Evolutionary conservation across 2,113 vertebrate species (phyloP).

Genomic region (Cisticola juncidis): DNA sequence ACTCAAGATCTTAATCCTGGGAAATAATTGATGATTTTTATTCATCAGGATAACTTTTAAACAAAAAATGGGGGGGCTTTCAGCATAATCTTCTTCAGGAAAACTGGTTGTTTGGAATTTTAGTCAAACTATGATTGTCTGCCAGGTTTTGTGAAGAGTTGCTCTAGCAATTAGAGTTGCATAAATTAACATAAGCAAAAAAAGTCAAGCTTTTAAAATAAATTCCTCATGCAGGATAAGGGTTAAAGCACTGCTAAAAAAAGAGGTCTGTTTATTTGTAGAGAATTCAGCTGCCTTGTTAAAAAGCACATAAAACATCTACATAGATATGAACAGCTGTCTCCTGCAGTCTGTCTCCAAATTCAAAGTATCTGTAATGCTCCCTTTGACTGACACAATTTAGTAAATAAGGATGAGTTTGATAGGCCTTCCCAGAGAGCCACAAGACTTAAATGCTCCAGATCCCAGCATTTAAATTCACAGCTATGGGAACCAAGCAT

Average conservation of each 20-base stretch:
- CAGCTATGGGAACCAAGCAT: not conserved
- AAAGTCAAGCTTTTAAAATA: not conserved
- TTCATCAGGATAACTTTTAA: not conserved
- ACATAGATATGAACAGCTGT: not conserved
- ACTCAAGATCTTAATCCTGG: not conserved
- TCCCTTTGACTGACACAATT: not conserved
- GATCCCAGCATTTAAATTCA: not conserved
- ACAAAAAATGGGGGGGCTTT: not conserved
- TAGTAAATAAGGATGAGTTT: not conserved
- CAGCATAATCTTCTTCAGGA: not conserved
- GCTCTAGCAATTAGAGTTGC: not conserved
- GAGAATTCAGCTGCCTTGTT: not conserved
- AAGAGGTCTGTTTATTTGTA: not conserved
- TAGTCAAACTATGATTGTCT: not conserved
- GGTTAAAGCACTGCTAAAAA: constrained; percentile 13
- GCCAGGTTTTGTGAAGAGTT: not conserved
- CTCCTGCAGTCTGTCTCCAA: not conserved
- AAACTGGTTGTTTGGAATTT: not conserved
- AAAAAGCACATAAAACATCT: constrained; percentile 1
- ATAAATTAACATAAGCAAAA: not conserved
- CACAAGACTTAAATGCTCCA: not conserved
- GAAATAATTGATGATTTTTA: not conserved
- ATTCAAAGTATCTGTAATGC: not conserved
- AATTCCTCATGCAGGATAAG: not conserved
- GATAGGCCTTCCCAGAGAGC: not conserved